phyloP scores from a whole-genome alignment of 2,113 vertebrate genomes.

The Triplophysa siluroides region DNA sequence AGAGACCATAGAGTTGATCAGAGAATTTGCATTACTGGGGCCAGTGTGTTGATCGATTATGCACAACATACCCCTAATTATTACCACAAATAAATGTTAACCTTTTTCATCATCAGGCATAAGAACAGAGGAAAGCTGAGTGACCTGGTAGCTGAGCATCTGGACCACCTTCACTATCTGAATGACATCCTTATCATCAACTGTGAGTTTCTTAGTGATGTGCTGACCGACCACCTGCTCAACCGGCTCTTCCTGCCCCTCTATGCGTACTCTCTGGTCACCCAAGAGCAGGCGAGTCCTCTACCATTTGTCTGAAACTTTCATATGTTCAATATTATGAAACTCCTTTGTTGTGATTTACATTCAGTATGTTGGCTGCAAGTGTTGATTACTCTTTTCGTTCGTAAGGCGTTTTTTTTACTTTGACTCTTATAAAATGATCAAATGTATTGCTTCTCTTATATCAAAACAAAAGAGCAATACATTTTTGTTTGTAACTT shows the following conservation, averaged over 20 bases:
- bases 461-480: too few relatives aligned
- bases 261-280: slow-evolving; percentile 92
- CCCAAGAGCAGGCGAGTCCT: slow-evolving; percentile 79
- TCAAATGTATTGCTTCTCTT: too few relatives aligned
- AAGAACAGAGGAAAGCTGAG: slow-evolving; percentile 93
- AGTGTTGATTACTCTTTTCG: too few relatives aligned
- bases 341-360: too few relatives aligned
- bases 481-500: too few relatives aligned
- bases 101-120: slow-evolving; percentile 78
- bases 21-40: neutral
- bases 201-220: slow-evolving; percentile 98
- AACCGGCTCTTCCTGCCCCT: slow-evolving; percentile 96
- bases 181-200: slow-evolving; percentile 99
- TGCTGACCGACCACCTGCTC: slow-evolving; percentile 94
- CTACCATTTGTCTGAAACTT: neutral
- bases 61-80: neutral
- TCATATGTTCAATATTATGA: too few relatives aligned
- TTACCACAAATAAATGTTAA: neutral
- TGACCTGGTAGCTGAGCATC: slow-evolving; percentile 95
- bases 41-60: neutral
- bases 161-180: slow-evolving; percentile 97
- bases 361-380: too few relatives aligned
- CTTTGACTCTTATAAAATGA: too few relatives aligned
- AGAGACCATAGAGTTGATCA: neutral
- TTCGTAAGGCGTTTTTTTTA: too few relatives aligned